phyloP scores from a whole-genome alignment of 2,797 vertebrate genomes.

The Microctenopoma lineatum region DNA sequence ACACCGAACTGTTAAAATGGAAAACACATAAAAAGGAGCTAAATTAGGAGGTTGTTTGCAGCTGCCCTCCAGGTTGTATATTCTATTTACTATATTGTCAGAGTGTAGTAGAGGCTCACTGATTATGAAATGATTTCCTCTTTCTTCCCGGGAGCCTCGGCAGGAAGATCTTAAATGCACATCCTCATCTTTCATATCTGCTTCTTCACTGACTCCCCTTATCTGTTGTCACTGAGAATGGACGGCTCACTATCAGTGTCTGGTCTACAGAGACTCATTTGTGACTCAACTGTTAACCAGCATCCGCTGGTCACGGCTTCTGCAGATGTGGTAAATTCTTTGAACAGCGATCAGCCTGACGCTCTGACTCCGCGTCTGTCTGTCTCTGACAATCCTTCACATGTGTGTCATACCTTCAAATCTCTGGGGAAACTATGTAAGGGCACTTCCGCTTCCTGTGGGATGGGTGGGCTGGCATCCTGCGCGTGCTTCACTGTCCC shows the following conservation, averaged over 20 bases:
- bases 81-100: constrained; percentile 13
- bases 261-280: constrained; percentile 47
- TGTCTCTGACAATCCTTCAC: constrained; percentile 40
- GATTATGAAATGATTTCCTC: constrained; percentile 65
- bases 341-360: constrained; percentile 55
- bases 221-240: constrained; percentile 44
- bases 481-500: constrained; percentile 44
- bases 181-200: constrained; percentile 51
- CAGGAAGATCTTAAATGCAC: constrained; percentile 33
- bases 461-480: constrained; percentile 55
- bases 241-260: constrained; percentile 36
- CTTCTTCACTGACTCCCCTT: constrained; percentile 49
- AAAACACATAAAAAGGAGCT: constrained; percentile 6
- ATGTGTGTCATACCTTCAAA: constrained; percentile 54
- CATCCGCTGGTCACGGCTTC: constrained; percentile 32
- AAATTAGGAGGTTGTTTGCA: constrained; percentile 5
- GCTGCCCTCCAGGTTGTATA: constrained; percentile 22
- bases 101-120: constrained; percentile 34
- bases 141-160: constrained; percentile 51
- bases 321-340: constrained; percentile 65
- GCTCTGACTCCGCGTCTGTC: constrained; percentile 29
- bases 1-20: constrained; percentile 23
- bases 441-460: constrained; percentile 76
- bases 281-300: constrained; percentile 66
- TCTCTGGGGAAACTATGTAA: constrained; percentile 49